A percentile compares a stretch with the other conserved stretches of the same genome.
These are phyloP conservation scores for Hirtodrosophila duncani DNA, from an alignment of 2,888 invertebrate genomes.

Conservation along the genomic window DNA sequence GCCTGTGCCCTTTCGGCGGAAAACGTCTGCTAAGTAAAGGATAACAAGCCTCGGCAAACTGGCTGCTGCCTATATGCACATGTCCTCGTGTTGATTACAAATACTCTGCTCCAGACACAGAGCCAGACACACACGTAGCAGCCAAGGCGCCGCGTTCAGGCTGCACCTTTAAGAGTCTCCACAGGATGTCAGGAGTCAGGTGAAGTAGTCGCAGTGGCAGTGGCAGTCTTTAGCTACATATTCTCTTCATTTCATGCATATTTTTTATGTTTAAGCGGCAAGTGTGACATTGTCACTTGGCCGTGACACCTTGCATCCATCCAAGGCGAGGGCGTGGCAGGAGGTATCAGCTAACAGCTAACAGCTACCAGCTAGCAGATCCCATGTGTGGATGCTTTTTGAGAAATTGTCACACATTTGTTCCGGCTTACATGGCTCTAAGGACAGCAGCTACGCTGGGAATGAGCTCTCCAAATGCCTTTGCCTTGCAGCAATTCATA, in stretches of 20 bases:
- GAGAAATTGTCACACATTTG: constrained; percentile 69
- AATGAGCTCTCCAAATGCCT: constrained; percentile 1
- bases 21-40: constrained; percentile 54
- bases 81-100: constrained; percentile 60
- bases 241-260: constrained; percentile 17
- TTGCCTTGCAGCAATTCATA: constrained; percentile 38
- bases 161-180: constrained; percentile 48
- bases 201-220: neutral
- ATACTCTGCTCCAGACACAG: constrained; percentile 4
- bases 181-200: constrained; percentile 20
- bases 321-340: neutral
- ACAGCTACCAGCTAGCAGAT: no score
- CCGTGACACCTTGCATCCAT: constrained; percentile 51
- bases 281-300: constrained; percentile 65
- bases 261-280: constrained; percentile 41
- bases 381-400: no score
- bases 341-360: no score
- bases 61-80: constrained; percentile 48
- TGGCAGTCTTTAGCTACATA: neutral
- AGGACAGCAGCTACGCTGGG: no score
- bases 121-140: constrained; percentile 37
- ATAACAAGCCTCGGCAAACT: constrained; percentile 49
- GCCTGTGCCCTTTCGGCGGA: constrained; percentile 29
- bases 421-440: constrained; percentile 25
- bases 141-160: constrained; percentile 16